Evolutionary conservation across 2,797 vertebrate genomes (phyloP).

Genomic region (Oryzias dopingdopingensis): DNA sequence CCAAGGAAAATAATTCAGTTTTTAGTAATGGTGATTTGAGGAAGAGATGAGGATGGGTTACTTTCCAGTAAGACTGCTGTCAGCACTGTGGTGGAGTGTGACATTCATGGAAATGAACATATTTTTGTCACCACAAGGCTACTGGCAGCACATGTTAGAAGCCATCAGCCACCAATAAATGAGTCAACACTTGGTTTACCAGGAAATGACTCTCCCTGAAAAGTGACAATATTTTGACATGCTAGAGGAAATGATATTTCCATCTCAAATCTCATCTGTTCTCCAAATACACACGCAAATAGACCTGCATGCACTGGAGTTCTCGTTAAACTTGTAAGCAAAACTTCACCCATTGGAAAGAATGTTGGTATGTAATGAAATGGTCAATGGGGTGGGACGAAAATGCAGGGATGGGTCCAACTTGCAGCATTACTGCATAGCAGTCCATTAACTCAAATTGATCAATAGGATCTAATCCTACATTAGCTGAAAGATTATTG

Average conservation of each 20-base stretch:
- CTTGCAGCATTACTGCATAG: constrained; percentile 27
- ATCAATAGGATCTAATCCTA: constrained; percentile 42
- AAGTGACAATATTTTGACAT: constrained; percentile 60
- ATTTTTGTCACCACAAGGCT: constrained; percentile 45
- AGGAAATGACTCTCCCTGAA: constrained; percentile 19
- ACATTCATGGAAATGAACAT: constrained; percentile 52
- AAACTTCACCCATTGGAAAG: constrained; percentile 29
- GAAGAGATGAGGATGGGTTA: constrained; percentile 45
- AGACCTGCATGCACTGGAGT: constrained; percentile 7
- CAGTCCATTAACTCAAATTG: constrained; percentile 45
- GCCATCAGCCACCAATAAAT: constrained; percentile 63
- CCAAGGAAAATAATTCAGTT: constrained; percentile 41
- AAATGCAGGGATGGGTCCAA: constrained; percentile 39
- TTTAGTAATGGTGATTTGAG: constrained; percentile 45
- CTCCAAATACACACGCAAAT: constrained; percentile 7
- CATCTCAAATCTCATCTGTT: constrained; percentile 18
- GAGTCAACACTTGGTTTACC: constrained; percentile 42
- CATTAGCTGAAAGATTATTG: constrained; percentile 23
- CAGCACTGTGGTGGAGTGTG: constrained; percentile 32
- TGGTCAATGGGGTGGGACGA: constrained; percentile 56
- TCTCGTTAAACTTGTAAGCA: constrained; percentile 22
- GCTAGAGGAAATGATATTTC: constrained; percentile 41
- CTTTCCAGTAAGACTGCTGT: constrained; percentile 52
- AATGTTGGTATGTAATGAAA: constrained; percentile 43
- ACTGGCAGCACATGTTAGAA: constrained; percentile 53